Conservation (phyloP, 2,113 vertebrate genomes). For the Tachysurus vachellii region DNA sequence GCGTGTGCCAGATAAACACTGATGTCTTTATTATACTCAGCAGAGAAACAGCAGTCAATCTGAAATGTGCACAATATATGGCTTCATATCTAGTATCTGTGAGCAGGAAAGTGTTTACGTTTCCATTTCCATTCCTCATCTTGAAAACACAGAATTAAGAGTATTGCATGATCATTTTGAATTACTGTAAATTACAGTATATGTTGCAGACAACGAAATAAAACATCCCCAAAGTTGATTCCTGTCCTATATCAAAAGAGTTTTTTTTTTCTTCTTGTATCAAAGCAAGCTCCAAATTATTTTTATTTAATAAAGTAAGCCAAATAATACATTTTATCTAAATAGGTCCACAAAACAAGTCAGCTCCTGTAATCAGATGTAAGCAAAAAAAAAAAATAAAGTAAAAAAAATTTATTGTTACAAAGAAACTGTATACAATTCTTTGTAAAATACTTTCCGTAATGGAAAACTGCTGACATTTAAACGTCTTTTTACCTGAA, state of each 20-base stretch:
- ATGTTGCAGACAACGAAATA: not conserved
- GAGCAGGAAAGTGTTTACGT: not conserved
- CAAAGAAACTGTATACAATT: not conserved
- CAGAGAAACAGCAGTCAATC: not conserved
- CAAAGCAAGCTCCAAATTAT: not conserved
- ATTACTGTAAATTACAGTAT: not conserved
- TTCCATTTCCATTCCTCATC: not conserved
- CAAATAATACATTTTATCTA: too few species aligned
- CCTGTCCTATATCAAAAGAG: not conserved
- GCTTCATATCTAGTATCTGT: not conserved
- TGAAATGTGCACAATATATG: not conserved
- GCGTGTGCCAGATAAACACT: conserved; percentile 5
- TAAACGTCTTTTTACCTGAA: too few species aligned
- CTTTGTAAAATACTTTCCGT: not conserved
- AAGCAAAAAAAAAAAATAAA: too few species aligned
- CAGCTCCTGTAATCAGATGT: too few species aligned
- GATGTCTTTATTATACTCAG: not conserved
- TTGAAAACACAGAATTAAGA: not conserved
- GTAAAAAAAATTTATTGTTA: too few species aligned
- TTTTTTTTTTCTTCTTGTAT: too few species aligned
- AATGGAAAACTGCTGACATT: too few species aligned
- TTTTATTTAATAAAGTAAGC: not conserved
- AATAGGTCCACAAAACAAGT: too few species aligned
- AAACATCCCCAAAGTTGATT: not conserved
- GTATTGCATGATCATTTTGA: not conserved